Evolutionary conservation across 2,888 invertebrate genomes (phyloP), one percentile per base, ranked within the genome.

Genomic region (Leucophora obtusa): DNA sequence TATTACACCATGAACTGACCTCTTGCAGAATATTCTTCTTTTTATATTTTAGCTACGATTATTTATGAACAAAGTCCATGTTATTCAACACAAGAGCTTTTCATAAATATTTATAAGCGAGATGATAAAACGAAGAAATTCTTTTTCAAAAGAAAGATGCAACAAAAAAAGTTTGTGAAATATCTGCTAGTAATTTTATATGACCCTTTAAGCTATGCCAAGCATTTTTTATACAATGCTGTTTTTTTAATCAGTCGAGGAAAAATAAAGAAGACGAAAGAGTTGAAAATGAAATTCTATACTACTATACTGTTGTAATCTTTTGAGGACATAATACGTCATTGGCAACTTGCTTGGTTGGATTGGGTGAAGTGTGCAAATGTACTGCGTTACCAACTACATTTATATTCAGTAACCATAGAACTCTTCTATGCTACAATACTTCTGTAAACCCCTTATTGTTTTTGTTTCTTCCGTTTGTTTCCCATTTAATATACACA

Each of bases 321-420:
- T 47, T 47, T 47, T 47, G 43, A 47, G 43, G n/a, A 47, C n/a
- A 47, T 47, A 47, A 47, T 47, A 47, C 43, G 43, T 47, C 43
- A 47, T 47, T 47, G 43, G n/a, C 43, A 47, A 47, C 43, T 47
- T 47, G 38, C 10, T 11, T 38, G 38, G 11, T 11, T 38, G 4
- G 10, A 8, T 35, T 5, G 11, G 38, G 10, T 38, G 38, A 38
- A 38, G 14, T 38, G 11, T 38, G 10, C 6, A 2, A 11, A 2
- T 38, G 14, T 38, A 38, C 11, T 38, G 38, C 38, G 38, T 38
- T 38, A 38, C 38, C 38, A 38, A 38, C 38, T 38, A 38, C 28
- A 28, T 11, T 38, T 38, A 28, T 28, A 38, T 11, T 38, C 38
- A 38, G 38, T 38, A 1, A 38, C 38, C 38, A 38, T 38, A 6